A percentile compares a stretch with the other conserved stretches of the same genome.
Conservation (phyloP, 2,113 vertebrate genomes). For the Puma concolor region DNA sequence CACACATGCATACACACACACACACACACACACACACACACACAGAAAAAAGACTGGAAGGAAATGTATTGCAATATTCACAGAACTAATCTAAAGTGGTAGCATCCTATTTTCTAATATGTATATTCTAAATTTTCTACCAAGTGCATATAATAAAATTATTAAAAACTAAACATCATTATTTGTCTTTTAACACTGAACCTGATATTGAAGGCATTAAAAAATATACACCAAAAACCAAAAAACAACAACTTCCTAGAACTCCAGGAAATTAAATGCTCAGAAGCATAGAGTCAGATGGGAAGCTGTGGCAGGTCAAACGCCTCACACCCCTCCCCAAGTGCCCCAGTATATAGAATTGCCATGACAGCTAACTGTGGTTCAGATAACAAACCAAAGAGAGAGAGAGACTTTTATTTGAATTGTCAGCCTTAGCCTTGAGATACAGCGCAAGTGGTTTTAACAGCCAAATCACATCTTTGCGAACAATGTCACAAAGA, state of each 20-base stretch:
- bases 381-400: constrained; percentile 66
- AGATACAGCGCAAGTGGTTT: constrained; percentile 72
- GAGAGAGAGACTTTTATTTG: constrained; percentile 71
- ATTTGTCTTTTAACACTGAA: constrained; percentile 14
- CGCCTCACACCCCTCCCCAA: accelerated
- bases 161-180: constrained; percentile 46
- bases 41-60: neutral
- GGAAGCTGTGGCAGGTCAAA: neutral
- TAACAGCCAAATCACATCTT: constrained; percentile 79
- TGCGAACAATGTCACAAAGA: constrained; percentile 77
- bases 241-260: neutral
- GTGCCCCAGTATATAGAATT: neutral
- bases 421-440: constrained; percentile 77
- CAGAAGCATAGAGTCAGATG: neutral
- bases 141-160: neutral
- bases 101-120: neutral
- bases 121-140: neutral
- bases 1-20: neutral
- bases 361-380: neutral
- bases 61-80: neutral
- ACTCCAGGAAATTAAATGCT: neutral
- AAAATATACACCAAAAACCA: neutral
- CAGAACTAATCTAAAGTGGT: neutral
- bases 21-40: neutral
- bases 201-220: constrained; percentile 42